Conservation (phyloP, 2,888 invertebrate genomes). For the Amblyteles armatorius region DNA sequence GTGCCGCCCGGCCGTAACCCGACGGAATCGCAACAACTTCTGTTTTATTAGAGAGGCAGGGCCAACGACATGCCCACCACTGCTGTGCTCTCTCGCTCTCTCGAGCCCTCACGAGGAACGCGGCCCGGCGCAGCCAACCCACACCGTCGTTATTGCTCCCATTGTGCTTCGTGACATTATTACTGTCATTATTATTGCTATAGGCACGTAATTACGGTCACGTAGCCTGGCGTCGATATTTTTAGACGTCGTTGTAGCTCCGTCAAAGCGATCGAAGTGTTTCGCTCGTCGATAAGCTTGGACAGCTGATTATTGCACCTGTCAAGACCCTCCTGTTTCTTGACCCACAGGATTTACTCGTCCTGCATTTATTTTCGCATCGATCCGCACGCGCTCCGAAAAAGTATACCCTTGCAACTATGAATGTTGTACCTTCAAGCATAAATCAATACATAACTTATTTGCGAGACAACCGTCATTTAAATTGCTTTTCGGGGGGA, state of each 20-base stretch:
- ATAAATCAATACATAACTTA: too few species aligned
- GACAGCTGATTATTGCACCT: not conserved
- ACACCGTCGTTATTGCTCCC: slow-evolving; percentile 74
- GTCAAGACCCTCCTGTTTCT: not conserved
- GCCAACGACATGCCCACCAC: slow-evolving; percentile 75
- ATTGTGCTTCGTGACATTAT: slow-evolving; percentile 80
- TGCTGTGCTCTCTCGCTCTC: slow-evolving; percentile 36
- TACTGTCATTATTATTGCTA: slow-evolving; percentile 79
- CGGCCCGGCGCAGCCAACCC: slow-evolving; percentile 26
- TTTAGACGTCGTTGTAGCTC: slow-evolving; percentile 44
- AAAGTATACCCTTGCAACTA: too few species aligned
- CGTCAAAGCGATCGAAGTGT: slow-evolving; percentile 10
- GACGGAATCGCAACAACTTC: slow-evolving; percentile 79
- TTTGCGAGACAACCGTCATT: too few species aligned
- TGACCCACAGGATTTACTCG: not conserved
- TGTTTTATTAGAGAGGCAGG: slow-evolving; percentile 78
- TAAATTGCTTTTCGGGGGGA: too few species aligned
- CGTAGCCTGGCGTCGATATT: slow-evolving; percentile 59
- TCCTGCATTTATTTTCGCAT: not conserved
- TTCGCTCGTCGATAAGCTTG: not conserved
- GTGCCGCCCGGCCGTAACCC: slow-evolving; percentile 77
- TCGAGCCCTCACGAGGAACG: slow-evolving; percentile 36
- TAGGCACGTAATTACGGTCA: slow-evolving; percentile 68
- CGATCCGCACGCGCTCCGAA: too few species aligned
- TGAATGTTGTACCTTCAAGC: too few species aligned